A percentile compares a stretch with the other conserved stretches of the same genome.
These are phyloP conservation scores for Pangasius larnaudii DNA, from an alignment of 2,797 vertebrate genomes.

Conservation along the genomic window DNA sequence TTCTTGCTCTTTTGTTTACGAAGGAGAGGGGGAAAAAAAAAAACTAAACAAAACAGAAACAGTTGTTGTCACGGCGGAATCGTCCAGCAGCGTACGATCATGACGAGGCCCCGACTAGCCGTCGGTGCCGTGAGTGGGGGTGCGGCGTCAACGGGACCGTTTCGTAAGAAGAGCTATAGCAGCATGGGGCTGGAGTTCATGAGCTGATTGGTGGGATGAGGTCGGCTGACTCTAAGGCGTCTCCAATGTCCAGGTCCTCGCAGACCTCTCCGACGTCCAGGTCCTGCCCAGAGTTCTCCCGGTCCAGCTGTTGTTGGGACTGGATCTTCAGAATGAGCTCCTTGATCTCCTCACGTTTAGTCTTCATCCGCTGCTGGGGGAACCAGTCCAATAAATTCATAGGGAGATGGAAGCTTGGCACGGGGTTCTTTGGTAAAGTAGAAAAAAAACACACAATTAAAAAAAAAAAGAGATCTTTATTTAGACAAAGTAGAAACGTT, in stretches of 20 bases:
- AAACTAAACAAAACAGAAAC: slow-evolving; percentile 65
- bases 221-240: slow-evolving; percentile 70
- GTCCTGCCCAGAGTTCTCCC: slow-evolving; percentile 67
- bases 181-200: slow-evolving; percentile 72
- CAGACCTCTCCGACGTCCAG: slow-evolving; percentile 71
- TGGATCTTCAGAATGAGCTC: slow-evolving; percentile 89
- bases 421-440: slow-evolving; percentile 79
- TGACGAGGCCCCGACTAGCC: slow-evolving; percentile 63
- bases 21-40: slow-evolving; percentile 21
- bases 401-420: slow-evolving; percentile 90
- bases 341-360: slow-evolving; percentile 92
- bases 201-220: slow-evolving; percentile 71
- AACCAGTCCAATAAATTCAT: slow-evolving; percentile 94
- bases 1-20: slow-evolving; percentile 59
- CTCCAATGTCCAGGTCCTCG: slow-evolving; percentile 77
- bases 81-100: slow-evolving; percentile 76
- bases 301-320: slow-evolving; percentile 82
- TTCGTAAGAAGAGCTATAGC: slow-evolving; percentile 54
- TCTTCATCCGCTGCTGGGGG: slow-evolving; percentile 93
- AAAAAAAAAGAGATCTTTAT: slow-evolving; percentile 57
- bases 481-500: not conserved
- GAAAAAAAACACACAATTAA: not conserved
- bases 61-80: slow-evolving; percentile 64
- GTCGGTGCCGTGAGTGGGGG: slow-evolving; percentile 53
- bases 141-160: slow-evolving; percentile 27